A percentile compares a stretch with the other conserved stretches of the same genome.
Evolutionary conservation across 1,140 invertebrate genomes (phyloP).

Genomic region (Ceratina calcarata): DNA sequence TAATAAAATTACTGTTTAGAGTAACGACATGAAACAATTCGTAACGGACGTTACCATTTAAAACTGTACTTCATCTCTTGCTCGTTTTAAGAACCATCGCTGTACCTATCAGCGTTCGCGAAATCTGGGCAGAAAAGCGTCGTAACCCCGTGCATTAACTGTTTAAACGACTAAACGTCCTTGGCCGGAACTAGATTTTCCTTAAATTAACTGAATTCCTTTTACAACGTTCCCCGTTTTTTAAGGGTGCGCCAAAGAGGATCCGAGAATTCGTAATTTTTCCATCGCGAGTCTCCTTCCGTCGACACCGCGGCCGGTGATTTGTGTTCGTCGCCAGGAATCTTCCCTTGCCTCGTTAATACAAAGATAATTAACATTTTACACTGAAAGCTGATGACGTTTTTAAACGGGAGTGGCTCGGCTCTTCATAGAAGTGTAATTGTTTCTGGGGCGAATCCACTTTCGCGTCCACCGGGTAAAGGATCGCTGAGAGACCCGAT

Average conservation of each 20-base stretch:
- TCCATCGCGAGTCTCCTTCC: not conserved
- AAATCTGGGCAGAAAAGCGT: too few species aligned
- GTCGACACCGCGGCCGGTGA: too few species aligned
- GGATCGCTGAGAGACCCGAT: not conserved
- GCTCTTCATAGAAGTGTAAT: constrained; percentile 5
- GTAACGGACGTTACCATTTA: too few species aligned
- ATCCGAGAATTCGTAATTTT: constrained; percentile 13
- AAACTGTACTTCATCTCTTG: too few species aligned
- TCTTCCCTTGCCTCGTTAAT: not conserved
- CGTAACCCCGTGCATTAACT: not conserved
- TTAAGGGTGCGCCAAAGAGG: not conserved
- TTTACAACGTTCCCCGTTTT: constrained; percentile 1
- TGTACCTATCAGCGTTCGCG: too few species aligned
- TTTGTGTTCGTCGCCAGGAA: not conserved
- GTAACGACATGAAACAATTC: too few species aligned
- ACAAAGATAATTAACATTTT: constrained; percentile 46
- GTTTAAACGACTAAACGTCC: constrained; percentile 1
- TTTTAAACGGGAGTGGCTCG: constrained; percentile 3
- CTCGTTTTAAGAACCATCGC: too few species aligned
- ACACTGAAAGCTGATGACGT: constrained; percentile 12
- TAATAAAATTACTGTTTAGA: too few species aligned
- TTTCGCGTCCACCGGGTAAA: not conserved
- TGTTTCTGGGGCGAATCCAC: not conserved
- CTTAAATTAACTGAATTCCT: constrained; percentile 16
- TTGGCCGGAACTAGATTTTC: not conserved